A percentile compares a stretch with the other conserved stretches of the same genome.
Conservation (phyloP, 1,140 invertebrate genomes). For the Aleiodes sp. region DNA sequence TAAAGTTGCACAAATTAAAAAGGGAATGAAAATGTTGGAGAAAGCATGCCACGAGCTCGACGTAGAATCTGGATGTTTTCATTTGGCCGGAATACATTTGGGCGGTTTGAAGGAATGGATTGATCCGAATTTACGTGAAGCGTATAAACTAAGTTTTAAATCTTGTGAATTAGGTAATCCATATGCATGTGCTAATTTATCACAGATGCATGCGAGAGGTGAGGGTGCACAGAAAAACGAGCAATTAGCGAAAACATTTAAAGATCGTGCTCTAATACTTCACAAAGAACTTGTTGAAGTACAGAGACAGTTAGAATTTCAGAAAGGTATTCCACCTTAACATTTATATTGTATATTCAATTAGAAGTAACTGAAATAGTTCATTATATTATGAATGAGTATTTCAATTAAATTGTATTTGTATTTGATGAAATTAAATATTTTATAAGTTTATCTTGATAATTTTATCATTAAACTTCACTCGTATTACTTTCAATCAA, state of each 20-base stretch:
- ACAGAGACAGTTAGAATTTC: slow-evolving; percentile 71
- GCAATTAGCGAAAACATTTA: slow-evolving; percentile 77
- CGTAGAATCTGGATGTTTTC: slow-evolving; percentile 79
- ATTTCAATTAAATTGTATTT: not conserved
- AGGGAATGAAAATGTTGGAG: slow-evolving; percentile 74
- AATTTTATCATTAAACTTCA: too few species aligned
- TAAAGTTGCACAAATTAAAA: slow-evolving; percentile 41
- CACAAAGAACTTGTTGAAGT: slow-evolving; percentile 72
- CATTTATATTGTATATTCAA: not conserved
- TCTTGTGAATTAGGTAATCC: slow-evolving; percentile 84
- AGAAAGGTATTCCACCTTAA: slow-evolving; percentile 68
- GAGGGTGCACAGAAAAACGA: slow-evolving; percentile 78
- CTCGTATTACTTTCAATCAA: too few species aligned
- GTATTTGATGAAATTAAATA: not conserved
- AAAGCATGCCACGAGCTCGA: slow-evolving; percentile 77
- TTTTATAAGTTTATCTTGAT: too few species aligned
- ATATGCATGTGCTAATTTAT: slow-evolving; percentile 87
- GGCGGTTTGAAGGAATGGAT: slow-evolving; percentile 73
- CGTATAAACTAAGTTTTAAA: slow-evolving; percentile 77
- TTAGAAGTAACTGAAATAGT: not conserved
- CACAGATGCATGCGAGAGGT: slow-evolving; percentile 81
- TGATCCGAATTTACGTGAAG: slow-evolving; percentile 77
- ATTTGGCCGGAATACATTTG: slow-evolving; percentile 81
- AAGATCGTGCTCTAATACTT: slow-evolving; percentile 74
- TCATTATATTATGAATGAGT: not conserved